Evolutionary conservation across 53 echinoderm and acorn worm genomes (phyloP).

Genomic region (Astropecten irregularis): DNA sequence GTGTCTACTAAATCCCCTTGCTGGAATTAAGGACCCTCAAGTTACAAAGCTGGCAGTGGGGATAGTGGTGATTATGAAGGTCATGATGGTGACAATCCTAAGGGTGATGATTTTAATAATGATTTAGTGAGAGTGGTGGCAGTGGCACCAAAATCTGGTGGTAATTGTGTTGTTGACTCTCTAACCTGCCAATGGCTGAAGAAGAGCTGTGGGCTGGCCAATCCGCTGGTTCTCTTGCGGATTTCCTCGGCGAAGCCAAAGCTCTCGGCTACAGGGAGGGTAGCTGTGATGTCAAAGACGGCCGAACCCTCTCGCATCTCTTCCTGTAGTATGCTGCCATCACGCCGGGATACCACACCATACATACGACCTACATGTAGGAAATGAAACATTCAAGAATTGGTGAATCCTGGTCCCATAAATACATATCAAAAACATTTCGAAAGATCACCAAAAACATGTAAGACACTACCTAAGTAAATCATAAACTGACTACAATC

Average conservation of each 20-base stretch:
- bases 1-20: too few relatives aligned
- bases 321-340: conserved; percentile 82
- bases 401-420: background rate
- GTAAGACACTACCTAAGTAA: too few relatives aligned
- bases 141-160: too few relatives aligned
- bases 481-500: too few relatives aligned
- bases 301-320: conserved; percentile 97
- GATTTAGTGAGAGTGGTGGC: too few relatives aligned
- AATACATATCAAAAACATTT: background rate
- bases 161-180: too few relatives aligned
- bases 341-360: conserved; percentile 81
- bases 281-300: conserved; percentile 85
- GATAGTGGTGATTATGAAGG: too few relatives aligned
- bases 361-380: conserved; percentile 82
- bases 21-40: too few relatives aligned
- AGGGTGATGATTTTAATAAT: too few relatives aligned
- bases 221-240: conserved; percentile 92
- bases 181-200: conserved; percentile 99
- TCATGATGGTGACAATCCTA: too few relatives aligned
- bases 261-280: conserved; percentile 94
- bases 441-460: too few relatives aligned
- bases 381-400: background rate
- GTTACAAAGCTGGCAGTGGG: too few relatives aligned
- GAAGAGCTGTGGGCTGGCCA: conserved; percentile 96
- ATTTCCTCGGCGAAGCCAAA: conserved; percentile 98